Conservation (phyloP, 2,888 invertebrate genomes). For the Megastigmus dorsalis region DNA sequence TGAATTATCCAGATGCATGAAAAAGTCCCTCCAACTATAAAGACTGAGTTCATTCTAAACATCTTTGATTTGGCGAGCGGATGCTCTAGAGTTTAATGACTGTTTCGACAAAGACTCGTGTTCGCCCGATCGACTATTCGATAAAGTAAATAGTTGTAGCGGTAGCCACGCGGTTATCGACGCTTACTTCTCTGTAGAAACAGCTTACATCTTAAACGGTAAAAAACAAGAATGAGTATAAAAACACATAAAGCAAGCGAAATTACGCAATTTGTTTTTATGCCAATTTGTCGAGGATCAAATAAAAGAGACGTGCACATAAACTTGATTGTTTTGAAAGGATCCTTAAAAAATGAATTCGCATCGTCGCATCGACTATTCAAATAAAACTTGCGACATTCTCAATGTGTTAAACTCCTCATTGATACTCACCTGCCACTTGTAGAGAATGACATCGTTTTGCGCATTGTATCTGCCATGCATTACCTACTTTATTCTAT, state of each 20-base stretch:
- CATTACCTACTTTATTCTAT: slow-evolving; percentile 37
- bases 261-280: not conserved
- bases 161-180: not conserved
- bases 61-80: slow-evolving; percentile 14
- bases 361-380: slow-evolving; percentile 9
- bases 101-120: not conserved
- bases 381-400: slow-evolving; percentile 18
- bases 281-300: not conserved
- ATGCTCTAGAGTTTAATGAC: slow-evolving; percentile 6
- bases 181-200: slow-evolving; percentile 10
- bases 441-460: slow-evolving; percentile 21
- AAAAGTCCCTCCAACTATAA: slow-evolving; percentile 59
- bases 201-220: not conserved
- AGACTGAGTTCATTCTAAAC: slow-evolving; percentile 33
- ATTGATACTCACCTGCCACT: slow-evolving; percentile 2
- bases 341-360: not conserved
- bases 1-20: slow-evolving; percentile 15
- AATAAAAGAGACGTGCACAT: not conserved
- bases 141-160: not conserved
- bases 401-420: slow-evolving; percentile 7
- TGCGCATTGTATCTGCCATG: slow-evolving; percentile 29
- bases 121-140: not conserved
- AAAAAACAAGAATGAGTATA: not conserved
- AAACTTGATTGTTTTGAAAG: not conserved
- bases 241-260: not conserved